These are phyloP conservation scores for Heliconius melpomene DNA, from an alignment of 1,140 invertebrate species.

Conservation along the genomic window DNA sequence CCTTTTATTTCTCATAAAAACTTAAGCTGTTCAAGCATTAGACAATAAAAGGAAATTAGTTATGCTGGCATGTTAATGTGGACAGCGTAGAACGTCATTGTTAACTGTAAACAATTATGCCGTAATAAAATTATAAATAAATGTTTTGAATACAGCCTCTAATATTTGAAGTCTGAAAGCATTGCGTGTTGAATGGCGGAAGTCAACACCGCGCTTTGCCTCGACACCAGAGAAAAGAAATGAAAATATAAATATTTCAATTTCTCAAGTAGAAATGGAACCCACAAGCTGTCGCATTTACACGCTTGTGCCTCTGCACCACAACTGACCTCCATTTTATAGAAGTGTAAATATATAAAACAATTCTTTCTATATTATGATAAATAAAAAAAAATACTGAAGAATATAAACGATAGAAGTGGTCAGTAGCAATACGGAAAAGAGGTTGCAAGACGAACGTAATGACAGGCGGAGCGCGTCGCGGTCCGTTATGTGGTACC, in stretches of 20 bases:
- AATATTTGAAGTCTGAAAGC: neutral
- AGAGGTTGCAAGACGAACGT: constrained; percentile 28
- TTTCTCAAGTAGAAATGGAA: too few species aligned
- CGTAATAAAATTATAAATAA: neutral
- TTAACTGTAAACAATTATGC: neutral
- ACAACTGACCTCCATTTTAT: neutral
- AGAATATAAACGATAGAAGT: neutral
- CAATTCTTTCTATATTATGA: neutral
- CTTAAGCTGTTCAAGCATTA: constrained; percentile 23
- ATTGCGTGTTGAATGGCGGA: too few species aligned
- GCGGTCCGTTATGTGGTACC: constrained; percentile 67
- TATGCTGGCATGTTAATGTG: constrained; percentile 16
- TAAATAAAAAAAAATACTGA: neutral
- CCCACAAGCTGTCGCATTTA: too few species aligned
- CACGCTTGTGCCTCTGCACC: too few species aligned
- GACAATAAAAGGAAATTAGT: constrained; percentile 21
- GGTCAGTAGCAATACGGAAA: constrained; percentile 17
- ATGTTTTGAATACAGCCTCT: neutral
- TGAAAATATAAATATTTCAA: too few species aligned
- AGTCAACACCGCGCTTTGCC: too few species aligned
- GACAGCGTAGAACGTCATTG: neutral
- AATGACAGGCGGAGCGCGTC: constrained; percentile 68
- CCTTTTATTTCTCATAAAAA: constrained; percentile 40
- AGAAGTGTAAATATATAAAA: neutral
- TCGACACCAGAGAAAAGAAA: too few species aligned